Conservation (phyloP, 1,140 invertebrate species). For the Ditylenchus dipsaci region DNA sequence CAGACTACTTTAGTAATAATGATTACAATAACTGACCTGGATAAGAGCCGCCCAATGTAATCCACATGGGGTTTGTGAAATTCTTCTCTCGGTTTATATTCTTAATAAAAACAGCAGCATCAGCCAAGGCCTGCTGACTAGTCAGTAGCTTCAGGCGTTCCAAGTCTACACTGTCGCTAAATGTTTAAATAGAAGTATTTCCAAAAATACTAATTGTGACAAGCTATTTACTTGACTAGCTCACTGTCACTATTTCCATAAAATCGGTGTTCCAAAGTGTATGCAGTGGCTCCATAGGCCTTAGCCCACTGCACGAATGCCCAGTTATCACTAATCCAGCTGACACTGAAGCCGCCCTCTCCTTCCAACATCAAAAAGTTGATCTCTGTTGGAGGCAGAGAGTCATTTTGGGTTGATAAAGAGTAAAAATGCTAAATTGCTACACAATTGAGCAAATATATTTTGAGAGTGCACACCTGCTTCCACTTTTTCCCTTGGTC, state of each 20-base stretch:
- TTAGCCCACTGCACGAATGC: background rate
- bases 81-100: background rate
- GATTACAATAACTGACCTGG: constrained; percentile 18
- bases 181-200: background rate
- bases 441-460: background rate
- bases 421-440: background rate
- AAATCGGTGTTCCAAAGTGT: constrained; percentile 4
- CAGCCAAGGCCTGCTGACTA: constrained; percentile 24
- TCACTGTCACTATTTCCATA: constrained; percentile 9
- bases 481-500: constrained; percentile 12
- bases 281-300: background rate
- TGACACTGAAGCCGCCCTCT: background rate
- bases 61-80: constrained; percentile 15
- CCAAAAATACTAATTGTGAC: background rate
- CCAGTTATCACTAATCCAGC: background rate
- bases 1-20: no score
- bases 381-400: background rate
- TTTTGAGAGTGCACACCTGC: background rate
- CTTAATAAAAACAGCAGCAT: constrained; percentile 21
- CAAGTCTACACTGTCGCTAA: no score
- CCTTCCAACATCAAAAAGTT: constrained; percentile 6
- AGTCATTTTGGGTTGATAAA: background rate
- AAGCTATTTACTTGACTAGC: background rate
- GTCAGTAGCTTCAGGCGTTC: background rate
- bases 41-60: constrained; percentile 31